Evolutionary conservation across 2,888 invertebrate genomes (phyloP).

Genomic region (Stenchaetothrips biformis): DNA sequence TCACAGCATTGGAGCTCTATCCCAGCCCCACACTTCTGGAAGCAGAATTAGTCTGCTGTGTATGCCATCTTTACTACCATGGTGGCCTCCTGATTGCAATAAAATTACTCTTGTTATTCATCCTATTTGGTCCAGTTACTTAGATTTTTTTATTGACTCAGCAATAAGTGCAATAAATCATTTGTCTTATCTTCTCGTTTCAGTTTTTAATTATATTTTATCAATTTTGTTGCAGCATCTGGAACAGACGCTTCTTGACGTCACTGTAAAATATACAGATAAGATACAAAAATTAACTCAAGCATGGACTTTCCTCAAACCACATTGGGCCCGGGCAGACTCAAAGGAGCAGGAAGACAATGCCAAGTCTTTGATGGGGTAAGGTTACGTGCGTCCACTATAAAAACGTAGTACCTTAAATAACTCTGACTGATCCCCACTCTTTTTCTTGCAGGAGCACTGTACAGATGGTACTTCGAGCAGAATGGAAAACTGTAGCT

Average conservation of each 20-base stretch:
- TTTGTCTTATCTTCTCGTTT: not conserved
- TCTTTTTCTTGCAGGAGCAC: not conserved
- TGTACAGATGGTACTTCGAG: constrained; percentile 49
- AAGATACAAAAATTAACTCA: constrained; percentile 49
- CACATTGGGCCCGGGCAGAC: too few species aligned
- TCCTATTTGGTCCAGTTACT: not conserved
- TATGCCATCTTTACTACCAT: too few species aligned
- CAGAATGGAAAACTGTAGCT: constrained; percentile 54
- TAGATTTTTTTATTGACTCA: not conserved
- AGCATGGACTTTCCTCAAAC: constrained; percentile 42
- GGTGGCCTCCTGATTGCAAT: too few species aligned
- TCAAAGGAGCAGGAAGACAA: not conserved
- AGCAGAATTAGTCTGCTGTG: too few species aligned
- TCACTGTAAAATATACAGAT: constrained; percentile 48
- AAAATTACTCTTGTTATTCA: too few species aligned
- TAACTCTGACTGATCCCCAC: not conserved
- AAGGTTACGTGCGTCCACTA: not conserved
- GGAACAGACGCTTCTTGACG: constrained; percentile 49
- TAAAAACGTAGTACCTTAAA: not conserved
- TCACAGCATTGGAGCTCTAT: too few species aligned
- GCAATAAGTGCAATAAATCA: not conserved
- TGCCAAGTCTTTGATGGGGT: not conserved
- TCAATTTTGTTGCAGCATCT: constrained; percentile 44
- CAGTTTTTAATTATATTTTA: not conserved
- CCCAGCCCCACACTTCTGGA: too few species aligned